A percentile compares a stretch with the other conserved stretches of the same genome.
phyloP scores from a whole-genome alignment of 2,113 vertebrate species.

The Chitala chitala region DNA sequence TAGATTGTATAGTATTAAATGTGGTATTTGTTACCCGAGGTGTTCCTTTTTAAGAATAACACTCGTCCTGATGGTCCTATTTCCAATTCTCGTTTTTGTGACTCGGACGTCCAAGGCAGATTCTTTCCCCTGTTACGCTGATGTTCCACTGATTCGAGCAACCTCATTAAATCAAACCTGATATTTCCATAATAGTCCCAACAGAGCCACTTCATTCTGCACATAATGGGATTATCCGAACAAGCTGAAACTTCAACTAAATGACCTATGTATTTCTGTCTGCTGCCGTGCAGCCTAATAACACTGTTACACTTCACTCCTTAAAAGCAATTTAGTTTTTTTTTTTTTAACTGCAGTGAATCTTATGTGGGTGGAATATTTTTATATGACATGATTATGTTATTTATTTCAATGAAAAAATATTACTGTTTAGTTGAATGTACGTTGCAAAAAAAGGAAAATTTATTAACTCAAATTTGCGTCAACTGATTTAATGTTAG shows the following conservation, averaged over 20 bases:
- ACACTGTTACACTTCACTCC: constrained; percentile 55
- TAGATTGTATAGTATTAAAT: constrained; percentile 85
- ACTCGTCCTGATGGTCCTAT: constrained; percentile 78
- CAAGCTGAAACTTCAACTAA: constrained; percentile 82
- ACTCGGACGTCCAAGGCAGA: constrained; percentile 75
- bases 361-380: constrained; percentile 56
- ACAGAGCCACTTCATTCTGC: constrained; percentile 80
- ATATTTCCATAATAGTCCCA: constrained; percentile 93
- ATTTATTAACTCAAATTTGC: constrained; percentile 38
- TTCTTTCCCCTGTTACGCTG: constrained; percentile 77
- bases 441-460: constrained; percentile 40
- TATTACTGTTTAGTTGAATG: constrained; percentile 39
- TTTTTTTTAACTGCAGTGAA: constrained; percentile 50
- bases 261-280: constrained; percentile 80
- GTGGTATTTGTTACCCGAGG: constrained; percentile 81
- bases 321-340: constrained; percentile 54
- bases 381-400: constrained; percentile 42
- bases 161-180: constrained; percentile 91
- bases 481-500: constrained; percentile 62
- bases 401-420: constrained; percentile 45
- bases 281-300: constrained; percentile 55
- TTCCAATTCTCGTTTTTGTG: constrained; percentile 86
- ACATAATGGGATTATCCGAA: constrained; percentile 86
- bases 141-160: constrained; percentile 82
- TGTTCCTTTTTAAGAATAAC: constrained; percentile 66